Evolutionary conservation across 2,888 invertebrate species (phyloP).

Genomic region (Autographa pulchrina): DNA sequence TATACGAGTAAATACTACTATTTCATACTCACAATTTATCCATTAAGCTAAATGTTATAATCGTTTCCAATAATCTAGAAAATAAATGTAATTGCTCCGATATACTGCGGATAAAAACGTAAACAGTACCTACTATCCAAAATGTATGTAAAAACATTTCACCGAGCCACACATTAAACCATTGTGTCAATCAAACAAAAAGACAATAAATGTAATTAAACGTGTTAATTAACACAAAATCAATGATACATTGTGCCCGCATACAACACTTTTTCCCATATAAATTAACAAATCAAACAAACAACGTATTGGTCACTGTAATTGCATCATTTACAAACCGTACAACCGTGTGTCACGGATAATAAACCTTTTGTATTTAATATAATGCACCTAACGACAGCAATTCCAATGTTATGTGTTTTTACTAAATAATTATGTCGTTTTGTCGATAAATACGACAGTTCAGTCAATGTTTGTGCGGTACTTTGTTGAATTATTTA

Average conservation of each 20-base stretch:
- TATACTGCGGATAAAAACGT: neutral
- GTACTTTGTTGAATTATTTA: constrained; percentile 20
- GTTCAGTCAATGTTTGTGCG: constrained; percentile 53
- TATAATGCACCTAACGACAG: constrained; percentile 54
- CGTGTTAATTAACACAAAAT: constrained; percentile 50
- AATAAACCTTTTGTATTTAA: constrained; percentile 55
- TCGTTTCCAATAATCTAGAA: neutral
- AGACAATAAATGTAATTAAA: constrained; percentile 48
- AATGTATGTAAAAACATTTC: constrained; percentile 12
- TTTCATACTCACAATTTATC: neutral
- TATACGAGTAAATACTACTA: neutral
- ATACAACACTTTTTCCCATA: constrained; percentile 49
- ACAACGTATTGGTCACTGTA: constrained; percentile 53
- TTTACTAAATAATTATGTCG: constrained; percentile 54
- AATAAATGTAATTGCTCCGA: neutral
- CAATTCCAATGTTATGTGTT: constrained; percentile 53
- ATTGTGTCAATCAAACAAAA: constrained; percentile 29
- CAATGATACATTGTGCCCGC: constrained; percentile 51
- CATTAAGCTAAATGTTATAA: constrained; percentile 1
- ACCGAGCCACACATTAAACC: constrained; percentile 34
- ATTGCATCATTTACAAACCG: constrained; percentile 58
- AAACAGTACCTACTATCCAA: neutral
- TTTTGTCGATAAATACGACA: constrained; percentile 50
- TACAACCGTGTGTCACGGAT: constrained; percentile 44
- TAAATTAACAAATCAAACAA: constrained; percentile 58